Evolutionary conservation across 2,888 invertebrate genomes (phyloP), one percentile per base, ranked within the genome.

Genomic region (Sthenelais limicola): DNA sequence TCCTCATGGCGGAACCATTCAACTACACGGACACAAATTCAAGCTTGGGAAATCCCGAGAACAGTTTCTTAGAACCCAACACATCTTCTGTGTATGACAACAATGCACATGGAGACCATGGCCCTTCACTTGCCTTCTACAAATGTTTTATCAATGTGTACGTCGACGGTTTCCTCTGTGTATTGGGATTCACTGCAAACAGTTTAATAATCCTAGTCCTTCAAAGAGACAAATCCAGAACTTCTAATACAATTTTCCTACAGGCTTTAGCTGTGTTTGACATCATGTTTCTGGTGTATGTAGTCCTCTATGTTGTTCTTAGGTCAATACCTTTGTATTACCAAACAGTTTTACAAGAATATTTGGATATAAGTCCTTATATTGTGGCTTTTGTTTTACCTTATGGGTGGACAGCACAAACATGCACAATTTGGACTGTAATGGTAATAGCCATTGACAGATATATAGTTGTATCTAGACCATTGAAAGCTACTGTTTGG

Each of bases 181-280:
- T 68, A 4, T 32, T 73, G 24, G 73, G 73, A 3, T 68, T 32
- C 24, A 18, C 68, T 1, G 73, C 68, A n/a, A 73, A 73, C 43
- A 15, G 43, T 5, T 33, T 73, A 4, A 68, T 30, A 7, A 43
- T 73, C 21, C 7, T 73, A n/a, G 73, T 73, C 32, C 24, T 73
- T 9, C 73, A 68, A n/a, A 7, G 49, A 18, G 73, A 68, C 24
- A 68, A 68, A 30, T 32, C 38, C 7, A 30, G 30, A 1, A 73
- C 73, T 0, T 73, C 73, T 24, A 73, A 73, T 43, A 21, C 35
- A 21, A 56, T 68, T 18, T 43, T 73, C 18, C 73, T 73, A 18
- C 73, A 73, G 51, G 73, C 73, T 5, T 56, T 73, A 43, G 73
- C 73, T 24, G 52, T 73, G 47, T 62, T 56, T 52, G 73, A 73